A percentile compares a stretch with the other conserved stretches of the same genome.
Conservation (phyloP, 2,888 invertebrate genomes). For the Eupithecia tripunctaria region DNA sequence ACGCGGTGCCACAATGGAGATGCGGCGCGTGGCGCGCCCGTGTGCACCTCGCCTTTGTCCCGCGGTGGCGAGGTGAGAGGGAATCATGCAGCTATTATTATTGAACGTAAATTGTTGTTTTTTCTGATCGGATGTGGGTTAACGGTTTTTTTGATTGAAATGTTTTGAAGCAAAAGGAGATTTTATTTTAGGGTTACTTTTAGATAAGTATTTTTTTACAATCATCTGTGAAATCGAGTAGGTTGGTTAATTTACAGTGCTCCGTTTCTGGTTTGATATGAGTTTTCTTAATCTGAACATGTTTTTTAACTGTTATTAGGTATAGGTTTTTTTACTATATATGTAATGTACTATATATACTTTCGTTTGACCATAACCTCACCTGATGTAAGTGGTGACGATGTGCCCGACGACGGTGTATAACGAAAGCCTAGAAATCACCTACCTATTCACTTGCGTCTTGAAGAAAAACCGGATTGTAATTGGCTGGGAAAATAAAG, state of each 20-base stretch:
- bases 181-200: background rate
- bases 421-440: too few species aligned
- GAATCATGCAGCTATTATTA: conserved; percentile 45
- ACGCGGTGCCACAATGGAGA: conserved; percentile 56
- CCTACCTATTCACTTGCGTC: too few species aligned
- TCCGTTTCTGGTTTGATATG: background rate
- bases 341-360: too few species aligned
- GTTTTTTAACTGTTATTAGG: too few species aligned
- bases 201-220: background rate
- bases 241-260: background rate
- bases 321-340: too few species aligned
- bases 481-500: too few species aligned
- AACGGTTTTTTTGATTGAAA: conserved; percentile 34
- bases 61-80: conserved; percentile 53
- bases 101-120: conserved; percentile 48
- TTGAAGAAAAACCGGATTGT: too few species aligned
- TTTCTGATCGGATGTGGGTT: conserved; percentile 39
- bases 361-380: too few species aligned
- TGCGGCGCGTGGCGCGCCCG: conserved; percentile 67
- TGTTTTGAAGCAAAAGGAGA: conserved; percentile 1
- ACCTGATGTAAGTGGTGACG: too few species aligned
- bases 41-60: conserved; percentile 74
- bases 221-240: background rate
- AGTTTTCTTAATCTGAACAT: too few species aligned
- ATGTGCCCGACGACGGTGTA: too few species aligned